phyloP scores from a whole-genome alignment of 2,797 vertebrate species.

The Melopsittacus undulatus region DNA sequence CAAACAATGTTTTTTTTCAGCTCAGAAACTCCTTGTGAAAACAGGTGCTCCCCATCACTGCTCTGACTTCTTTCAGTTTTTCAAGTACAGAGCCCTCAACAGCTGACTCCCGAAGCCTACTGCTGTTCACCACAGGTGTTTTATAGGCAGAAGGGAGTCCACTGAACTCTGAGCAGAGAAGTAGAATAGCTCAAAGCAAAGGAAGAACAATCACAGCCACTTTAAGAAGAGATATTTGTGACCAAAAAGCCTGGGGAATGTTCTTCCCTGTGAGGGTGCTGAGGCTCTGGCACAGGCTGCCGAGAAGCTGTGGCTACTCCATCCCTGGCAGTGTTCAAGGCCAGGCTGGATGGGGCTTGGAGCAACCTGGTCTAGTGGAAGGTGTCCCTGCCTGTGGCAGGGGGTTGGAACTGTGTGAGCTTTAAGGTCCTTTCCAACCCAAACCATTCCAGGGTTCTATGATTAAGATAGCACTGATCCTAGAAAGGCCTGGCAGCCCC shows the following conservation, averaged over 20 bases:
- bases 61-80: background rate
- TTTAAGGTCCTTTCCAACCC: background rate
- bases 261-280: too few species aligned
- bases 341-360: background rate
- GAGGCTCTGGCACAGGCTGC: background rate
- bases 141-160: background rate
- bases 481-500: background rate
- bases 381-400: background rate
- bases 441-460: background rate
- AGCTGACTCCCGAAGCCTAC: background rate
- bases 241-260: background rate
- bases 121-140: background rate
- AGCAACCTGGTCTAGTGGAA: background rate
- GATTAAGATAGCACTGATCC: background rate
- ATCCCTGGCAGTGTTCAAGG: background rate
- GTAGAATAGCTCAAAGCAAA: background rate
- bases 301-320: background rate
- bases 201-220: background rate
- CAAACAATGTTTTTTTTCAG: background rate
- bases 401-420: background rate
- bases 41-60: rapidly evolving
- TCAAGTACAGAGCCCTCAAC: background rate
- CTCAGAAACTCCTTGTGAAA: background rate
- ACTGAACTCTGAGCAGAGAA: background rate
- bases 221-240: background rate